These are phyloP conservation scores for Umimayanthus kanabou DNA, from an alignment of 92 coral and sea anemone genomes.

Conservation along the genomic window DNA sequence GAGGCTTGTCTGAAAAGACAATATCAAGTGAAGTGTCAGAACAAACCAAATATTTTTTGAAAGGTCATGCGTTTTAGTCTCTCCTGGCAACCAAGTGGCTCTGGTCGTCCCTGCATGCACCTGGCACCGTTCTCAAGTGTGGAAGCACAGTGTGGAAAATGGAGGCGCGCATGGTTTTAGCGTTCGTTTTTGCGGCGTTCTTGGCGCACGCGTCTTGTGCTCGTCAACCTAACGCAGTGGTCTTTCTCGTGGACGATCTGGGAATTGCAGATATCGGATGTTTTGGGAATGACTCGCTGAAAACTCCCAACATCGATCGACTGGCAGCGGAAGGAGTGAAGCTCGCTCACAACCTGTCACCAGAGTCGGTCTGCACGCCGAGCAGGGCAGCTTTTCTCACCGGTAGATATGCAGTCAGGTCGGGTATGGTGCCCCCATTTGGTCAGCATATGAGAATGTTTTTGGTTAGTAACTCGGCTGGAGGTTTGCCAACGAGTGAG, in stretches of 20 bases:
- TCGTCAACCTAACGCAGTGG: slow-evolving; percentile 1
- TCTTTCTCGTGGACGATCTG: slow-evolving; percentile 13
- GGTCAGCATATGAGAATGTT: background rate
- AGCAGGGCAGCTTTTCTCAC: slow-evolving; percentile 44
- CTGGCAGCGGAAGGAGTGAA: slow-evolving; percentile 43
- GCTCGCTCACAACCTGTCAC: slow-evolving; percentile 5
- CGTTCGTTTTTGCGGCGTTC: background rate
- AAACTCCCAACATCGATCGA: slow-evolving; percentile 42
- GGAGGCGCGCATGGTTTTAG: background rate
- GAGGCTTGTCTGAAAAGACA: no score
- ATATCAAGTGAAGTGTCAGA: no score
- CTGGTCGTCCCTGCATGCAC: no score
- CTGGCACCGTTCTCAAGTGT: no score
- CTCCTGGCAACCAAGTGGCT: no score
- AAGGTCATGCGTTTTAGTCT: no score
- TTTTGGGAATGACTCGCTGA: slow-evolving; percentile 47
- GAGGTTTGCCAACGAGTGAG: slow-evolving; percentile 21
- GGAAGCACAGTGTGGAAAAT: background rate
- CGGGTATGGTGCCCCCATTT: slow-evolving; percentile 18
- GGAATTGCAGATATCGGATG: slow-evolving; percentile 59
- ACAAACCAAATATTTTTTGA: no score
- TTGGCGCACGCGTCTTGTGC: background rate
- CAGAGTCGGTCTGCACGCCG: background rate
- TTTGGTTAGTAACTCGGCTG: slow-evolving; percentile 14
- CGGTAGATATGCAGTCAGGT: slow-evolving; percentile 42